Percentiles rank a stretch among this genome's conserved stretches.
Evolutionary conservation across 1,140 invertebrate species (phyloP).

Genomic region (Temnothorax curvispinosus): DNA sequence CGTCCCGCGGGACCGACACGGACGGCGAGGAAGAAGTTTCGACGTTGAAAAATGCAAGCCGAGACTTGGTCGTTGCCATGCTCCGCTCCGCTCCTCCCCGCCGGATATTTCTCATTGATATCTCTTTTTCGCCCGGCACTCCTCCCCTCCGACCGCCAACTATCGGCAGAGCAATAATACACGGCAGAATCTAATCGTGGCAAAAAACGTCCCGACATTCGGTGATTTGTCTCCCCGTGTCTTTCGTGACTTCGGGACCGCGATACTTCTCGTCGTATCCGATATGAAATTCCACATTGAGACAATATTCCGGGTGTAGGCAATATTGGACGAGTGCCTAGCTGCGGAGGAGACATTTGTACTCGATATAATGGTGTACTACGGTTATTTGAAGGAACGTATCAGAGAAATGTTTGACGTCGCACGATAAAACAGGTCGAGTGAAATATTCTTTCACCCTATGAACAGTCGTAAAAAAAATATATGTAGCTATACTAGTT

Average conservation of each 20-base stretch:
- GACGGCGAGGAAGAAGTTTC: constrained; percentile 60
- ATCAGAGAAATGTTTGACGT: constrained; percentile 20
- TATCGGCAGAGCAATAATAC: constrained; percentile 5
- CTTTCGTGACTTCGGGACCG: neutral
- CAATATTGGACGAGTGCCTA: constrained; percentile 43
- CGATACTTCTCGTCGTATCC: neutral
- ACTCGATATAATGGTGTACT: constrained; percentile 35
- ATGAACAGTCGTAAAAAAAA: neutral
- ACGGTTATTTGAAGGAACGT: constrained; percentile 23
- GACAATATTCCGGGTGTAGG: constrained; percentile 20
- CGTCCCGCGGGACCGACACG: constrained; percentile 38
- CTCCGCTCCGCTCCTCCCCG: constrained; percentile 11
- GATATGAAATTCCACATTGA: constrained; percentile 54
- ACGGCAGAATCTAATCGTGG: constrained; percentile 48
- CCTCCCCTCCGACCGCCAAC: neutral
- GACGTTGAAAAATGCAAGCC: constrained; percentile 72
- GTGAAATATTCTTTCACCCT: constrained; percentile 19
- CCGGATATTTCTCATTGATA: constrained; percentile 60
- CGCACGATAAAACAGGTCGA: neutral
- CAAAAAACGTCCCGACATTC: constrained; percentile 36
- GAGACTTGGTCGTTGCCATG: constrained; percentile 39
- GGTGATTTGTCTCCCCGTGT: constrained; percentile 59
- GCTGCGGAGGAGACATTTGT: constrained; percentile 35
- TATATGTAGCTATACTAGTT: neutral
- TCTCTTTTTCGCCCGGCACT: constrained; percentile 30